A percentile compares a stretch with the other conserved stretches of the same genome.
Conservation (phyloP, 2,888 invertebrate species). For the Calameuta idolon region DNA sequence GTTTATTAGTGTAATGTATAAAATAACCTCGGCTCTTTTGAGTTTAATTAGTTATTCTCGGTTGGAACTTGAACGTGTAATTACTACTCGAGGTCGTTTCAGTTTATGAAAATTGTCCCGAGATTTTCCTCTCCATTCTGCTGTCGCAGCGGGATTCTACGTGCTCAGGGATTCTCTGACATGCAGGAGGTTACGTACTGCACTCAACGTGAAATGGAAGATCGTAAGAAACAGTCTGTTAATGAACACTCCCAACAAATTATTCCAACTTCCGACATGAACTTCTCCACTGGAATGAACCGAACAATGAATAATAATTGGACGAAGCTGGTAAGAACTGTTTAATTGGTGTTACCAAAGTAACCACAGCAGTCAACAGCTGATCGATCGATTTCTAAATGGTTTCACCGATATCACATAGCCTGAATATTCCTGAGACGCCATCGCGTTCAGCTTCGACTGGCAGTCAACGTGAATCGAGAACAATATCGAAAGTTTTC, state of each 20-base stretch:
- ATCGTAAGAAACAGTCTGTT: neutral
- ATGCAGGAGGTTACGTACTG: neutral
- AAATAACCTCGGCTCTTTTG: neutral
- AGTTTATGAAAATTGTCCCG: neutral
- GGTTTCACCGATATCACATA: neutral
- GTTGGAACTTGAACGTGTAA: neutral
- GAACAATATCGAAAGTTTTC: neutral
- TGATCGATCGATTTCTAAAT: conserved; percentile 7
- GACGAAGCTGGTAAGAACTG: neutral
- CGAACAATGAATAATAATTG: conserved; percentile 5
- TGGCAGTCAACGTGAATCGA: neutral
- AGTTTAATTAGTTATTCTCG: neutral
- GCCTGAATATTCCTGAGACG: neutral
- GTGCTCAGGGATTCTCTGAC: neutral
- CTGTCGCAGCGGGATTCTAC: neutral
- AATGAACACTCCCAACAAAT: neutral
- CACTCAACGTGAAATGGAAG: neutral
- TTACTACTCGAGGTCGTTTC: neutral
- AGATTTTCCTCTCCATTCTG: neutral
- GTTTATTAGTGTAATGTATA: neutral
- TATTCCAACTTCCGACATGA: neutral
- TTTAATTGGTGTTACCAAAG: neutral
- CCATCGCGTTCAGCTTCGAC: neutral
- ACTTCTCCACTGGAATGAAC: neutral
- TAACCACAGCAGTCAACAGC: neutral